Evolutionary conservation across 2,888 invertebrate genomes (phyloP).

Genomic region (Hydrotaea cyrtoneurina): DNA sequence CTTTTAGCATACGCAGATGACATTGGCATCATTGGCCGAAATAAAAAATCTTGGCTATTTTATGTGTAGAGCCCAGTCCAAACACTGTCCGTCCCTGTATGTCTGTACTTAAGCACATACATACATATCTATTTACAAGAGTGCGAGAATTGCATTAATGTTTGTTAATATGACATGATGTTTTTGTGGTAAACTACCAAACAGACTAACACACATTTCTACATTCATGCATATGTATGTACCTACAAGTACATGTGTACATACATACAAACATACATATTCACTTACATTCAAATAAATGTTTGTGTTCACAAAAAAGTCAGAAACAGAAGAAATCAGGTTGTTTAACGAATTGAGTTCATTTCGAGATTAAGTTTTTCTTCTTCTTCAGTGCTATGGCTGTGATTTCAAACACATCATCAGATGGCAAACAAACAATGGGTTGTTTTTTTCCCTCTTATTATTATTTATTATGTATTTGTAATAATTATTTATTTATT

Average conservation of each 20-base stretch:
- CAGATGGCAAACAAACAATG: not conserved
- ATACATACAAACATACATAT: not conserved
- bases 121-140: not conserved
- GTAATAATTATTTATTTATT: conserved; percentile 42
- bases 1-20: no score
- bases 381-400: conserved; percentile 3
- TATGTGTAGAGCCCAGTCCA: no score
- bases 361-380: conserved; percentile 53
- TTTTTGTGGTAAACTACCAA: conserved; percentile 37
- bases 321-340: conserved; percentile 58
- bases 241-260: not conserved
- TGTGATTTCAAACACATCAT: conserved; percentile 4
- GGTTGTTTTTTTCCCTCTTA: conserved; percentile 14
- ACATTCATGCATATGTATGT: not conserved
- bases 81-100: no score
- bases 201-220: not conserved
- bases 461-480: conserved; percentile 2
- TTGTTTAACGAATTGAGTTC: conserved; percentile 63
- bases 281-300: conserved; percentile 30
- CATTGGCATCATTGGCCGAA: no score
- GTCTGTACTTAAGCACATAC: not conserved
- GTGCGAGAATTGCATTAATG: conserved; percentile 22
- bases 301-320: not conserved
- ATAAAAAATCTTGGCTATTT: no score
- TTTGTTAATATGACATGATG: conserved; percentile 37